phyloP scores from a whole-genome alignment of 2,113 vertebrate species.

The Callocephalon fimbriatum region DNA sequence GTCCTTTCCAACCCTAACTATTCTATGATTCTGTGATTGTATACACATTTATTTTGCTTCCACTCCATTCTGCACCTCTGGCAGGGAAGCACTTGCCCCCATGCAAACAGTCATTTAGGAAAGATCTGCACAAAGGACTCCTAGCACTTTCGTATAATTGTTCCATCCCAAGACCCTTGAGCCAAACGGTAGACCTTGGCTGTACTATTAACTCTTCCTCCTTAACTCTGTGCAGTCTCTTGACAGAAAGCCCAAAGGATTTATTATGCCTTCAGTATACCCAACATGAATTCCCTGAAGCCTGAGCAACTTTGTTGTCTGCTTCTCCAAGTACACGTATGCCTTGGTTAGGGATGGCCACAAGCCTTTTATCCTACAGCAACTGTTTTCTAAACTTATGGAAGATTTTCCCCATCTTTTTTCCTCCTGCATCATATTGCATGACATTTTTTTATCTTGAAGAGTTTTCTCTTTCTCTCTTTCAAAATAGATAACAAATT shows the following conservation, averaged over 20 bases:
- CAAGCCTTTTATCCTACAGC: not conserved
- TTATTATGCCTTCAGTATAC: not conserved
- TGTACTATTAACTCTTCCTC: not conserved
- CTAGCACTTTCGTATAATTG: not conserved
- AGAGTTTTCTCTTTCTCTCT: not conserved
- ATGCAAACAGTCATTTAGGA: not conserved
- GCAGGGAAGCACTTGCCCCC: not conserved
- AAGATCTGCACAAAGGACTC: not conserved
- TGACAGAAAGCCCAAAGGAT: not conserved
- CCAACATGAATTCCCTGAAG: not conserved
- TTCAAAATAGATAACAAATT: not conserved
- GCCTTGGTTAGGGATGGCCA: not conserved
- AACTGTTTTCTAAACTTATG: accelerated
- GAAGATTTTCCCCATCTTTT: not conserved
- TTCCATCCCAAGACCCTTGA: not conserved
- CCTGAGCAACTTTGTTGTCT: not conserved
- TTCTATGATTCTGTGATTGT: too few relatives aligned
- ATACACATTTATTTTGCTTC: not conserved
- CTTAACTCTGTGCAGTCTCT: not conserved
- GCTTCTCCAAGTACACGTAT: not conserved
- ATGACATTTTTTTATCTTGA: too few relatives aligned
- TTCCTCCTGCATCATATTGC: not conserved
- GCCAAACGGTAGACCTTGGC: accelerated
- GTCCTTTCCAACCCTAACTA: too few relatives aligned
- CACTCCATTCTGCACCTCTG: not conserved